Base-by-base conservation (phyloP, 2,797 vertebrate genomes). In the Malurus leucopterus region DNA sequence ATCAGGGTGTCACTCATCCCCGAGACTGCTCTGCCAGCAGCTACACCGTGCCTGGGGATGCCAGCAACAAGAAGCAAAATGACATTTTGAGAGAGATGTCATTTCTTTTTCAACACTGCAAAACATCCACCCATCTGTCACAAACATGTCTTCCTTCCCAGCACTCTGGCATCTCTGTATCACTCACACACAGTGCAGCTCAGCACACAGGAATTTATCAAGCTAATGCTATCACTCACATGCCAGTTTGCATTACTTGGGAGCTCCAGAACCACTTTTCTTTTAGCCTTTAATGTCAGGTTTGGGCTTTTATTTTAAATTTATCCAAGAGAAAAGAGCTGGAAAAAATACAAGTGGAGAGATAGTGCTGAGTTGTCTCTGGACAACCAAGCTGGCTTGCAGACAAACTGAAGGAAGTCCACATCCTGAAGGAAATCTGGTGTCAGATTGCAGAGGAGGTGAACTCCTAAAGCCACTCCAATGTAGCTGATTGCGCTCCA, bases 111-210 rank as follows among this genome's bases (percentile, higher is more conserved):
- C 89, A 92, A 90, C 79, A 73, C 67, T 84, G 51, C 63, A 85
- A 94, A 95, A 86, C 85, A 83, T 95, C 87, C 91, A 85, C 91
- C 87, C 91, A 91, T 95, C 86, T 93, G 91, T 92, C 91, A 92
- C 79, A 95, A 91, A 74, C 2, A 16, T 9, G 22, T 89, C 74
- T 36, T 86, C 86, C 84, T 70, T 73, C 49, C 59, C 0, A 0
- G 82, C 62, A n/a, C 82, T 74, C 75, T 5, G 5, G 55, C 77
- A 84, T 61, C 82, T 70, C 63, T 7, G 4, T 57, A 76, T 91
- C 88, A 78, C 75, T 91, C 68, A 55, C 58, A 81, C 46, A 46
- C 8, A 6, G 30, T 8, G 46, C 44, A 86, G 74, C 58, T 88
- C 80, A 89, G 85, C 64, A 87, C 41, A 30, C 32, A 61, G 63